Base-by-base conservation (phyloP, 92 coral and sea anemone species). In the Umimayanthus kanabou region DNA sequence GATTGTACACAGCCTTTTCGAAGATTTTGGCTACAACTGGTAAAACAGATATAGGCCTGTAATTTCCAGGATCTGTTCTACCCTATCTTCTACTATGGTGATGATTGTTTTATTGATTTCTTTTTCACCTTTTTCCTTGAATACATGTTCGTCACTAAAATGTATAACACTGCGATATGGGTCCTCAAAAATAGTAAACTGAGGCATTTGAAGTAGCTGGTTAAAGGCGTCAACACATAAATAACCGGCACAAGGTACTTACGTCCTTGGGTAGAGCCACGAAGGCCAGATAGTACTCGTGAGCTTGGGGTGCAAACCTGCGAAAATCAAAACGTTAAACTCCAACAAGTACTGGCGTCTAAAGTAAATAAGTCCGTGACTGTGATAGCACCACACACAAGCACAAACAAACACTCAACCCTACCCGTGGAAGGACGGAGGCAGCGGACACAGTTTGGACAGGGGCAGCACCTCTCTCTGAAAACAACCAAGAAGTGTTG, bases 261-360 rank as follows among this genome's bases (percentile, higher is more conserved):
- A 97, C 99, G 61, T 97, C 99, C 61, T 87, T 93, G 37, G 99
- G 97, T 74, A 95, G 93, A 42, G 93, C 91, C 57, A 94, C 75
- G 50, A 95, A 94, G 57, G 99, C 98, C 92, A 97, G 77, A 57
- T 82, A 81, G 67, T 94, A 97, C 78, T 97, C 98, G 73, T 92
- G 95, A 33, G 99, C 99, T 93, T 97, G 99, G 18, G 95, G 93
- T 53, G 93, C 90, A 80, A 94, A 91, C 23, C 99, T 97, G 87
- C 28, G 90, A 80, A 47, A 11, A 92, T 29, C 7, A 23, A 20
- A 57, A 40, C 64, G 49, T 75, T 39, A 75, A 33, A 39, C 79
- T 75, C 50, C 5, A 9, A 26, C 39, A 26, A 26, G 20, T 22
- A 26, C 29, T 73, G 23, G 22, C 80, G 25, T 26, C 14, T 10